Evolutionary conservation across 1,140 invertebrate genomes (phyloP).

Genomic region (Drosophila mayri): DNA sequence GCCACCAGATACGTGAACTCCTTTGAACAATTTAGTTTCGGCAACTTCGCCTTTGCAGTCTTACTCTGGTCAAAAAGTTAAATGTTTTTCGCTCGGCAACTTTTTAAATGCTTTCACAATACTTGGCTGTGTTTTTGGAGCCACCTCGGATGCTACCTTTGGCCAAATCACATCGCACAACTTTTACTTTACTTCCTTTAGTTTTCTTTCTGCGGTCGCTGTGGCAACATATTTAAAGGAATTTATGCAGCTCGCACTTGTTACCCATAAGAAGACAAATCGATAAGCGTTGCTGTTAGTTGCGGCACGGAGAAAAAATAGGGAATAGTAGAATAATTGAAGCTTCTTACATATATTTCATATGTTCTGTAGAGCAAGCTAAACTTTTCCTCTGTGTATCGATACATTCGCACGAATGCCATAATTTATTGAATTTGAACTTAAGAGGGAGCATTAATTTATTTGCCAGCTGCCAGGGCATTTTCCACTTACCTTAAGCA

Average conservation of each 20-base stretch:
- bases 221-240: constrained; percentile 33
- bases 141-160: constrained; percentile 16
- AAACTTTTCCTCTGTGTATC: neutral
- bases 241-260: constrained; percentile 31
- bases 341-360: neutral
- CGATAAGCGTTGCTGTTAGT: constrained; percentile 8
- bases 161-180: constrained; percentile 31
- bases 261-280: constrained; percentile 18
- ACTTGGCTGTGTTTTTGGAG: constrained; percentile 18
- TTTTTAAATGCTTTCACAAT: constrained; percentile 46
- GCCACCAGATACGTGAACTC: constrained; percentile 14
- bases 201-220: constrained; percentile 26
- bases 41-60: constrained; percentile 13
- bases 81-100: constrained; percentile 35
- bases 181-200: constrained; percentile 12
- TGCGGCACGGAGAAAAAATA: neutral
- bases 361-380: neutral
- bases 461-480: constrained; percentile 12
- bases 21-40: constrained; percentile 25
- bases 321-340: neutral
- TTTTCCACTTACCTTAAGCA: constrained; percentile 19
- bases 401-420: constrained; percentile 3
- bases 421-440: constrained; percentile 33
- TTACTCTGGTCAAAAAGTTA: constrained; percentile 37
- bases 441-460: constrained; percentile 28